Evolutionary conservation across 2,888 invertebrate species (phyloP), one percentile per base, ranked within the genome.

Genomic region (Sarcophaga carnaria): DNA sequence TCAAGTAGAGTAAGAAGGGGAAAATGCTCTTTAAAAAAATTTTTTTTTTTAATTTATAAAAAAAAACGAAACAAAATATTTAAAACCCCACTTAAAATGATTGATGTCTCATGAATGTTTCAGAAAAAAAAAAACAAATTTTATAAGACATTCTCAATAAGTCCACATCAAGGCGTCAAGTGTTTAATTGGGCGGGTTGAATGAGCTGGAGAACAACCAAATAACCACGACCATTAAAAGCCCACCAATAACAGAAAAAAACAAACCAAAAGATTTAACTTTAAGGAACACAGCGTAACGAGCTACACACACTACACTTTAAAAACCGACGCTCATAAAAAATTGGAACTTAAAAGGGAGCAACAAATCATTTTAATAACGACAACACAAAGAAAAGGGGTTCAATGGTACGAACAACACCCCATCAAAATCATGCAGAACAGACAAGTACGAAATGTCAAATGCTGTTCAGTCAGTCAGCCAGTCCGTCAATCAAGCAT

Each of bases 401-500:
- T 54, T 54, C 54, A 54, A 54, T 54, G 54, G 5, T 17, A 54
- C 37, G 17, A 4, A 54, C 10, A 10, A 37, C 37, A 14, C 54
- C 54, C 54, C 54, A 54, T 54, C 54, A 37, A 37, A 37, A 37
- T 37, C 37, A 37, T 37, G 37, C 37, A 37, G 8, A 37, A 37
- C 69, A 70, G 74, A 85, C 79, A 83, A 84, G 1, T 0, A 54
- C 1, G 4, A 14, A 86, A 82, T 82, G 75, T 75, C 74, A 84
- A 84, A 85, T 87, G 79, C 70, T 78, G 69, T 77, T 22, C 74
- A 64, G 76, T 63, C 62, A 62, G 1, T 8, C 37, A 37, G 20
- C 22, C 74, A 64, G 76, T 63, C 62, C 20, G 37, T 37, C 37
- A 37, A 37, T 37, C 37, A 54, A 10, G 1, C 54, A 14, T 54